These are phyloP conservation scores for Takifugu ocellatus DNA, from an alignment of 2,797 vertebrate genomes.

Conservation along the genomic window DNA sequence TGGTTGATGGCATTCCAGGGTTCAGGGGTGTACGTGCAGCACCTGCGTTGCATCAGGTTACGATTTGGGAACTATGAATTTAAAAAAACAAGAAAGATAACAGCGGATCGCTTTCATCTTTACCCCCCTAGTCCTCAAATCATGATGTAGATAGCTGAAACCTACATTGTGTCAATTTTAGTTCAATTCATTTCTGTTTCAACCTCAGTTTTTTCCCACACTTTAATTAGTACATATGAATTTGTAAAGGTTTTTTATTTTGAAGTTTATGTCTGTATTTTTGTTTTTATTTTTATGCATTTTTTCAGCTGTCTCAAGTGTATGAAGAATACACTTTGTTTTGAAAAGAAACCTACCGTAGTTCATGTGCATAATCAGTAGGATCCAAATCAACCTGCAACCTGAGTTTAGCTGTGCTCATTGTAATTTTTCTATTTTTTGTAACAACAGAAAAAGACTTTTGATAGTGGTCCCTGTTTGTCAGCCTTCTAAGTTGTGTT, in stretches of 20 bases:
- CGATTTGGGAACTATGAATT: slow-evolving; percentile 10
- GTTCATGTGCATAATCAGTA: slow-evolving; percentile 50
- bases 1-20: slow-evolving; percentile 59
- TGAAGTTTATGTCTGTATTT: slow-evolving; percentile 63
- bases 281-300: slow-evolving; percentile 63
- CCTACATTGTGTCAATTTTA: slow-evolving; percentile 28
- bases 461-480: slow-evolving; percentile 64
- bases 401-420: slow-evolving; percentile 51
- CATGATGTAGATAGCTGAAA: slow-evolving; percentile 74
- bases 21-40: slow-evolving; percentile 35
- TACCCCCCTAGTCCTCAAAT: slow-evolving; percentile 49
- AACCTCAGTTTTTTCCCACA: slow-evolving; percentile 30
- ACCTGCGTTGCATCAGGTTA: slow-evolving; percentile 34
- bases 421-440: slow-evolving; percentile 75
- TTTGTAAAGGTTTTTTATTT: slow-evolving; percentile 73
- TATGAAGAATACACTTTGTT: slow-evolving; percentile 53
- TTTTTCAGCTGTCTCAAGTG: slow-evolving; percentile 65
- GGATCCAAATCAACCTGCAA: slow-evolving; percentile 49
- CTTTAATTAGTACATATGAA: slow-evolving; percentile 41
- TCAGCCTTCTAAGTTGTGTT: slow-evolving; percentile 54
- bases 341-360: slow-evolving; percentile 34
- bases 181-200: slow-evolving; percentile 23
- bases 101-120: slow-evolving; percentile 31
- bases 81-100: slow-evolving; percentile 6
- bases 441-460: slow-evolving; percentile 55